Conservation (phyloP, 2,797 vertebrate genomes). For the Lycodopsis pacificus region DNA sequence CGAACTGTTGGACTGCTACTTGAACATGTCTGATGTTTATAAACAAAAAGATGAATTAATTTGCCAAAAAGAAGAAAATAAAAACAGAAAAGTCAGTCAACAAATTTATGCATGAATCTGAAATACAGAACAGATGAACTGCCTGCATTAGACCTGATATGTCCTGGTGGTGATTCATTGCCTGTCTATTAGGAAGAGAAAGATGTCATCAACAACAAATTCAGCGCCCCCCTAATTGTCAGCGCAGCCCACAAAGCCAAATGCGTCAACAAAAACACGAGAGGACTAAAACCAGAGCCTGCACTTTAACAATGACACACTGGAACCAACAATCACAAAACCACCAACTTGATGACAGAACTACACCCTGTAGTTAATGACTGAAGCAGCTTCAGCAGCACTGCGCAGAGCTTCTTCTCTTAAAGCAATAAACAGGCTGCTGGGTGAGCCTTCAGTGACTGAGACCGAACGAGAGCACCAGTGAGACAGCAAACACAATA, state of each 20-base stretch:
- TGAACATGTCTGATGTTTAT: not conserved
- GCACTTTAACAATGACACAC: constrained; percentile 34
- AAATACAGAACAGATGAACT: not conserved
- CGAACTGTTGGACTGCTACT: not conserved
- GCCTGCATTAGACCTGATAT: not conserved
- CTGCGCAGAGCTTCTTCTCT: constrained; percentile 17
- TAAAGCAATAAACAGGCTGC: constrained; percentile 33
- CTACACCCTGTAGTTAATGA: constrained; percentile 59
- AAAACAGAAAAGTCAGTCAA: not conserved
- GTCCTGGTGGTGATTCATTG: constrained; percentile 22
- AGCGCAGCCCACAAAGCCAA: constrained; percentile 19
- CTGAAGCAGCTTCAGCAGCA: constrained; percentile 26
- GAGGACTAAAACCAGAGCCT: constrained; percentile 33
- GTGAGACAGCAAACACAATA: constrained; percentile 54
- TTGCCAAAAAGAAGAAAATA: not conserved
- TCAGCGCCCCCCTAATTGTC: constrained; percentile 24
- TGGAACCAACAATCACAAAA: constrained; percentile 50
- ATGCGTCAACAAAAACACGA: constrained; percentile 23
- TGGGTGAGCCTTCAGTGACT: constrained; percentile 29
- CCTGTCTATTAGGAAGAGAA: constrained; percentile 14
- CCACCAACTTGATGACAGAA: constrained; percentile 34
- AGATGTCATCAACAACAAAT: constrained; percentile 32
- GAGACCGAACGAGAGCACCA: constrained; percentile 15
- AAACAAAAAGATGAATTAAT: not conserved
- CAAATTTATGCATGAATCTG: no score